phyloP scores from a whole-genome alignment of 1,140 invertebrate species.

The Drosophila teissieri region DNA sequence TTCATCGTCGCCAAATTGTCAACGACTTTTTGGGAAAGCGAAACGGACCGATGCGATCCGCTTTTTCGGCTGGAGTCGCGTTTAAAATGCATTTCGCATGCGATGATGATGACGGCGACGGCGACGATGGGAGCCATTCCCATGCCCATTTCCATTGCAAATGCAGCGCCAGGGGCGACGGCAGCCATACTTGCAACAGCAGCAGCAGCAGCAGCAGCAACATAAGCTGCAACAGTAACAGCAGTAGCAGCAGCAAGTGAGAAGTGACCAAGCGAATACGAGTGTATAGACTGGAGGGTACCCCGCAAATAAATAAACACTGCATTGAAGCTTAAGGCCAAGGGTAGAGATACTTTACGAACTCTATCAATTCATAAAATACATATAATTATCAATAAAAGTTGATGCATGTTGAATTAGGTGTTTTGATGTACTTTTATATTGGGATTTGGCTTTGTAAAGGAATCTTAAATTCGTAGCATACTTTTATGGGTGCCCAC shows the following conservation, averaged over 20 bases:
- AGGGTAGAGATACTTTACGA: too few species aligned
- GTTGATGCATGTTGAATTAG: too few species aligned
- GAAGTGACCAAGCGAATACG: too few species aligned
- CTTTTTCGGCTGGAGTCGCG: constrained; percentile 58
- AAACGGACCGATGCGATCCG: constrained; percentile 25
- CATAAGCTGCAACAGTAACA: constrained; percentile 6
- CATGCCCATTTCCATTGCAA: constrained; percentile 74
- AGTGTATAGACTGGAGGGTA: not conserved
- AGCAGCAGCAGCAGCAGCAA: constrained; percentile 50
- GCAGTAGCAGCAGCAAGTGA: constrained; percentile 2
- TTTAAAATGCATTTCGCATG: constrained; percentile 81
- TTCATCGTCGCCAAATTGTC: constrained; percentile 74
- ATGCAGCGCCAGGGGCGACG: constrained; percentile 45
- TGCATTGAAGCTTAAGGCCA: too few species aligned
- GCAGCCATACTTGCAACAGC: constrained; percentile 6
- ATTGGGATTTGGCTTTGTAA: too few species aligned
- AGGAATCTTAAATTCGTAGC: not conserved
- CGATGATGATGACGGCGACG: constrained; percentile 51
- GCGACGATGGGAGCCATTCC: constrained; percentile 12
- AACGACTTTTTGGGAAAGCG: constrained; percentile 54
- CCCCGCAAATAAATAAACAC: not conserved
- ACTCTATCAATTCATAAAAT: too few species aligned
- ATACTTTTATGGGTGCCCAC: not conserved
- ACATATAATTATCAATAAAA: too few species aligned
- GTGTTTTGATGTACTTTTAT: too few species aligned